Percentiles rank a stretch among this genome's conserved stretches.
Conservation (phyloP, 2,888 invertebrate species). For the Pyralis farinalis region DNA sequence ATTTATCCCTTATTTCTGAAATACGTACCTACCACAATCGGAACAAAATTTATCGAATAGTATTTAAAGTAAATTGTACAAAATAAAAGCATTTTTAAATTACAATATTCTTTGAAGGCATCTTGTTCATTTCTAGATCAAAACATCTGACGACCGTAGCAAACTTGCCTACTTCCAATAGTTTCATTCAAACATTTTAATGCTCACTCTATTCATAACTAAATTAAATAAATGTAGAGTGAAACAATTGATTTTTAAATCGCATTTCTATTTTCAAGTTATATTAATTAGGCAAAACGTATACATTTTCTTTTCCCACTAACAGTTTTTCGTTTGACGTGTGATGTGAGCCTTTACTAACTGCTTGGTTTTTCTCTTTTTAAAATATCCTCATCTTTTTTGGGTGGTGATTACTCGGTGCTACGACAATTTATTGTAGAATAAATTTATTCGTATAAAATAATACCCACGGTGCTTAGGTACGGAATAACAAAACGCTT, state of each 20-base stretch:
- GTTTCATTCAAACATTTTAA: slow-evolving; percentile 24
- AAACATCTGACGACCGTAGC: slow-evolving; percentile 60
- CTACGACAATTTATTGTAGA: slow-evolving; percentile 44
- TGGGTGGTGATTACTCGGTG: slow-evolving; percentile 64
- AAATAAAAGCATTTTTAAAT: slow-evolving; percentile 47
- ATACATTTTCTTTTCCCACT: slow-evolving; percentile 49
- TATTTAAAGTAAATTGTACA: slow-evolving; percentile 41
- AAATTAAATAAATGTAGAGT: slow-evolving; percentile 21
- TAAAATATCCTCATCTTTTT: slow-evolving; percentile 39
- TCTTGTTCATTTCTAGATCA: slow-evolving; percentile 8
- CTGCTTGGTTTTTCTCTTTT: slow-evolving; percentile 41
- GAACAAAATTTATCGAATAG: background rate
- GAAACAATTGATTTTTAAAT: slow-evolving; percentile 31
- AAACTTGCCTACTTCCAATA: slow-evolving; percentile 36
- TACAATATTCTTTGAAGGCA: slow-evolving; percentile 20
- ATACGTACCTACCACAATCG: too few species aligned
- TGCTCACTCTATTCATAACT: slow-evolving; percentile 20
- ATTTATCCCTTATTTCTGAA: too few species aligned
- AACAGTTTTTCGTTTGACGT: slow-evolving; percentile 49
- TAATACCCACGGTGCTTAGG: slow-evolving; percentile 38
- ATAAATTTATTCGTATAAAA: slow-evolving; percentile 13
- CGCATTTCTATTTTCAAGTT: slow-evolving; percentile 22
- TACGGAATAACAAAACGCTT: slow-evolving; percentile 54
- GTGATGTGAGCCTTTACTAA: slow-evolving; percentile 64
- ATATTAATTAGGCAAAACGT: slow-evolving; percentile 14